Evolutionary conservation across 2,888 invertebrate genomes (phyloP).

Genomic region (Nephrotoma appendiculata): DNA sequence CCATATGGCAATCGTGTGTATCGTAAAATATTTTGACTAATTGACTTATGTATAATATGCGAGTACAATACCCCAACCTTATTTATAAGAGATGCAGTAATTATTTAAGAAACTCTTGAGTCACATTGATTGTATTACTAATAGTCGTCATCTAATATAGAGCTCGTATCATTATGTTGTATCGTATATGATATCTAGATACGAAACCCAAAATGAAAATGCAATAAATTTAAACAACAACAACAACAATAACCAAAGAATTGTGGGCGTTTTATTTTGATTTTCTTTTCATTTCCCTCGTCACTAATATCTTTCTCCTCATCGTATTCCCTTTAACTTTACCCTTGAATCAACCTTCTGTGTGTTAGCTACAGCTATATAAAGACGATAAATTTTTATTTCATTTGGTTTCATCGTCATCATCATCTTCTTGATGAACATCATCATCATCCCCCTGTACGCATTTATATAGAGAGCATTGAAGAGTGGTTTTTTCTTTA

Average conservation of each 20-base stretch:
- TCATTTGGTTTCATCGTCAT: not conserved
- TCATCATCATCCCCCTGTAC: not conserved
- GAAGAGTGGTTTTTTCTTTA: not conserved
- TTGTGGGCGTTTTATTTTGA: conserved; percentile 6
- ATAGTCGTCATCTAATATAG: not conserved
- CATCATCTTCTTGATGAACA: not conserved
- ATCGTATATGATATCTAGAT: not conserved
- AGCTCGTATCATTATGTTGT: not conserved
- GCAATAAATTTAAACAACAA: conserved; percentile 3
- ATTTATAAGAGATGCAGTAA: not conserved
- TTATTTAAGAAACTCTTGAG: not conserved
- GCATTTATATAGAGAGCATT: not conserved
- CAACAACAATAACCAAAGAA: not conserved
- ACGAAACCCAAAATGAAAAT: not conserved
- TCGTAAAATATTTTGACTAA: not conserved
- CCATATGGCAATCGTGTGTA: not conserved
- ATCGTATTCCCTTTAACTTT: conserved; percentile 1
- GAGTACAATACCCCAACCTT: not conserved
- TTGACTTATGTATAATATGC: not conserved
- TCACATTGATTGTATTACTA: not conserved
- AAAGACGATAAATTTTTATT: not conserved
- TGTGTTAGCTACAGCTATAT: not conserved
- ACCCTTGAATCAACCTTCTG: conserved; percentile 3
- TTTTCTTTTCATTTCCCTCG: not conserved
- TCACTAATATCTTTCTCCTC: not conserved